Evolutionary conservation across 2,113 vertebrate genomes (phyloP), one percentile per base, ranked within the genome.

Genomic region (Prionailurus viverrinus): DNA sequence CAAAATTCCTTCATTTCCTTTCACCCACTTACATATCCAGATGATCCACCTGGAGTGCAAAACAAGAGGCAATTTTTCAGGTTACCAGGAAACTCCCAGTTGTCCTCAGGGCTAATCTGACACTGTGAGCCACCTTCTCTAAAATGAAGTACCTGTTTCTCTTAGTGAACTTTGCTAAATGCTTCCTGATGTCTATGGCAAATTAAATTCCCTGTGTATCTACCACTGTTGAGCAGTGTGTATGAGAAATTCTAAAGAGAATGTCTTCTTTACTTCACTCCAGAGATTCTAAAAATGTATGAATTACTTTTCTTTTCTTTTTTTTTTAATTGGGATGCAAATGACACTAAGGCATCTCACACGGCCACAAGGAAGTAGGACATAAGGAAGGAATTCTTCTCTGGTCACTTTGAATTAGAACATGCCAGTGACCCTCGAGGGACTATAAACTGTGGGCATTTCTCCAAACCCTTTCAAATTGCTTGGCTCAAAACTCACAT

Each of bases 81-180:
- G 63, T 76, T n/a, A 80, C 41, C 55, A 91, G 69, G 71, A 95
- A 90, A 87, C 83, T 31, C n/a, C 36, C 73, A 58, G 15, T n/a
- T 89, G 45, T 12, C 29, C 21, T 83, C 23, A 53, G 55, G 61
- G 66, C 55, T 93, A 88, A 92, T 93, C 27, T 78, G 58, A 96
- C 29, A 84, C 6, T 21, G 45, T 48, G 41, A 68, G n/a, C 39
- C 21, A 71, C 14, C 2, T 33, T 71, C 89, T 84, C 55, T 78
- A 93, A 96, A 96, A 90, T 87, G 33, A 83, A 39, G 65, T 80
- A 94, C 76, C 21, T 73, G 12, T 58, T 81, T 95, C 71, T 89
- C 55, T 74, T 76, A 73, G 51, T 12, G 68, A 33, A 9, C 88
- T 88, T 74, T 89, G 66, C 39, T 45, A 41, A 12, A 48, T 84